These are phyloP conservation scores for Caenorhabditis sp. DNA, from an alignment of 2,888 invertebrate genomes.

Conservation along the genomic window DNA sequence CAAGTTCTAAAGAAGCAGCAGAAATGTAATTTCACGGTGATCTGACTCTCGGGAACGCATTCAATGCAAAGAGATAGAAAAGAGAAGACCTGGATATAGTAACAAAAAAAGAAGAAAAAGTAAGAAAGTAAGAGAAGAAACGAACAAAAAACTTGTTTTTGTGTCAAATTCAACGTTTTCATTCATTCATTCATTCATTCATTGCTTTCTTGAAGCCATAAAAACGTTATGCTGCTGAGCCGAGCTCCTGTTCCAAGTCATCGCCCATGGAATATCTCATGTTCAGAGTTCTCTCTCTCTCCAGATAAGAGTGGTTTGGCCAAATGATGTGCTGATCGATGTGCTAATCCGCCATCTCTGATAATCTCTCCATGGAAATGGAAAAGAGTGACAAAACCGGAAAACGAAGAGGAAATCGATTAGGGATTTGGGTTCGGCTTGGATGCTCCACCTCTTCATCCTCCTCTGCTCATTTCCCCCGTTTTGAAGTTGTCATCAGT, in stretches of 20 bases:
- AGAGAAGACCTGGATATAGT: constrained; percentile 4
- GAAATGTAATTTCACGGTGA: constrained; percentile 50
- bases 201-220: constrained; percentile 38
- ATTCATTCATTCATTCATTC: constrained; percentile 39
- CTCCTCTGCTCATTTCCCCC: not conserved
- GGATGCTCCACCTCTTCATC: constrained; percentile 16
- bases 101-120: constrained; percentile 2
- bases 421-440: constrained; percentile 24
- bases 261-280: constrained; percentile 8
- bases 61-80: not conserved
- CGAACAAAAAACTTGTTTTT: constrained; percentile 23
- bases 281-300: constrained; percentile 12
- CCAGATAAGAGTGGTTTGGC: not conserved
- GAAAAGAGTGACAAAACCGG: constrained; percentile 38
- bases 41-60: constrained; percentile 16
- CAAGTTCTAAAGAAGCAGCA: constrained; percentile 20
- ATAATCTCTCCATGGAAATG: constrained; percentile 17
- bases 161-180: constrained; percentile 26
- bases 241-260: not conserved
- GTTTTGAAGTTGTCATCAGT: constrained; percentile 13
- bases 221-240: constrained; percentile 16
- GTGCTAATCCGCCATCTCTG: constrained; percentile 43
- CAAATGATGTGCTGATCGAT: constrained; percentile 36
- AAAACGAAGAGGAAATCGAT: constrained; percentile 56
- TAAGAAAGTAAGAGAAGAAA: constrained; percentile 2